phyloP scores from a whole-genome alignment of 2,113 vertebrate species.

The Aptenodytes forsteri region DNA sequence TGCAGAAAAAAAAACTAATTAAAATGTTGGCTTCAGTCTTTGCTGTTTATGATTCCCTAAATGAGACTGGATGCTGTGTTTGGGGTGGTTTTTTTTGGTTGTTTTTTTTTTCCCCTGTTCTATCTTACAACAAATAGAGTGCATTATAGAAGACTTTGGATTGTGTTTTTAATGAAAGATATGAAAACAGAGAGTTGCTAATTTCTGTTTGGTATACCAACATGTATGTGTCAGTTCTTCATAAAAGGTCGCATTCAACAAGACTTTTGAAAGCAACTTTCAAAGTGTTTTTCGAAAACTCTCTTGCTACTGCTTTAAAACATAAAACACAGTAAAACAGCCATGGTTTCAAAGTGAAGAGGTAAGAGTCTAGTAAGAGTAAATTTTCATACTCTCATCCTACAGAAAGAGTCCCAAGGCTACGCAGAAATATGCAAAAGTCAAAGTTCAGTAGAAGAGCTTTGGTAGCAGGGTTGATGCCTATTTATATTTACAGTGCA shows the following conservation, averaged over 20 bases:
- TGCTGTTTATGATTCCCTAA: background rate
- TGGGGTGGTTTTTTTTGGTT: background rate
- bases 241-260: background rate
- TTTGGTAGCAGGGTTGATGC: background rate
- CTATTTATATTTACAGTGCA: background rate
- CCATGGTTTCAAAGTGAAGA: background rate
- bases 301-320: background rate
- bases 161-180: background rate
- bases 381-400: background rate
- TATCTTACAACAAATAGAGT: background rate
- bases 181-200: background rate
- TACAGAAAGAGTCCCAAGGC: background rate
- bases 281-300: background rate
- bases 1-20: background rate
- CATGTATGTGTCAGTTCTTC: background rate
- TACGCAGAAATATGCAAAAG: rapidly evolving
- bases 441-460: background rate
- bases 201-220: background rate
- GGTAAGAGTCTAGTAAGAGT: background rate
- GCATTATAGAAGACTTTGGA: background rate
- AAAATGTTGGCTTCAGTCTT: background rate
- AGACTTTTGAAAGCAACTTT: background rate
- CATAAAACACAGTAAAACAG: background rate
- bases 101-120: background rate
- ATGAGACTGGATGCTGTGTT: background rate